Percentiles rank a stretch among this genome's conserved stretches.
These are phyloP conservation scores for Chloroclystis v-ata DNA, from an alignment of 2,888 invertebrate genomes.

Conservation along the genomic window DNA sequence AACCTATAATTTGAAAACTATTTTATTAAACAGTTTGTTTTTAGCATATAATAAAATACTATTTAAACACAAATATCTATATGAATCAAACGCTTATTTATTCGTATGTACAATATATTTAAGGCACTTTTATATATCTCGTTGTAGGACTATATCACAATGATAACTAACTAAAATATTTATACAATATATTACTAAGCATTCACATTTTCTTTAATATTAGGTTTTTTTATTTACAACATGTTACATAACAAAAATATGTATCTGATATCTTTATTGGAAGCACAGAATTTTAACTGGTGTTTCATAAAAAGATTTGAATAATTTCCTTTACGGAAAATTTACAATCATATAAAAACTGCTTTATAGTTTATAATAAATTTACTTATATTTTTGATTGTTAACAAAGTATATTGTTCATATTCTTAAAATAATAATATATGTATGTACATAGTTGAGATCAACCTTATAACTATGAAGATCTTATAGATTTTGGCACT, in stretches of 20 bases:
- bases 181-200: slow-evolving; percentile 32
- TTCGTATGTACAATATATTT: slow-evolving; percentile 53
- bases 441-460: slow-evolving; percentile 75
- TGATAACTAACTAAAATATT: slow-evolving; percentile 44
- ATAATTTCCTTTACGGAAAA: too few species aligned
- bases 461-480: slow-evolving; percentile 69
- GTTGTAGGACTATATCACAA: slow-evolving; percentile 72
- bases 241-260: too few species aligned
- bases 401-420: slow-evolving; percentile 11
- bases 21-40: slow-evolving; percentile 62
- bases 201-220: slow-evolving; percentile 30
- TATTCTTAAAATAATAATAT: slow-evolving; percentile 28
- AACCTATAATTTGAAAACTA: slow-evolving; percentile 35
- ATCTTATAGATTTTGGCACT: slow-evolving; percentile 75
- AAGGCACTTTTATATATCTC: slow-evolving; percentile 55
- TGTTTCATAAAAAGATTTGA: too few species aligned
- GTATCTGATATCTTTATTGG: too few species aligned
- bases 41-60: slow-evolving; percentile 43
- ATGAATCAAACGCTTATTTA: slow-evolving; percentile 37
- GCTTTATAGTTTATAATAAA: too few species aligned
- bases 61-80: slow-evolving; percentile 36
- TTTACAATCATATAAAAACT: too few species aligned
- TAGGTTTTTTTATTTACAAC: too few species aligned
- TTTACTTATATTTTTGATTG: not conserved
- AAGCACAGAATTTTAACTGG: slow-evolving; percentile 38